Conservation (phyloP, 2,797 vertebrate species). For the Leptoclinus maculatus region DNA sequence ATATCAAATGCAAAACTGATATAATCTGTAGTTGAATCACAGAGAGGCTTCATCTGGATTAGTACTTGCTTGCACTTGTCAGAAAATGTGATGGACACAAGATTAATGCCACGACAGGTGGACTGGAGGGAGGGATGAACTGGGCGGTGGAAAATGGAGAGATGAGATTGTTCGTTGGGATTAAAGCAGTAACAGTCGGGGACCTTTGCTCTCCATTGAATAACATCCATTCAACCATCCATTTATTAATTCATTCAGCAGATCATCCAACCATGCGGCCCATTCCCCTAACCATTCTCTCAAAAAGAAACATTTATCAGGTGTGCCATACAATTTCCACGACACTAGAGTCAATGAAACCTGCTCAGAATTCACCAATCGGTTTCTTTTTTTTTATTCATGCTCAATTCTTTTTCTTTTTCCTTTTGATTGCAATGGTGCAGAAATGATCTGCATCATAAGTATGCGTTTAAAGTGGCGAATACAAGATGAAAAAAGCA, state of each 20-base stretch:
- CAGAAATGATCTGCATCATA: constrained; percentile 52
- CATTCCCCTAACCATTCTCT: constrained; percentile 15
- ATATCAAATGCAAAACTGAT: neutral
- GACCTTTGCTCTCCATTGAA: constrained; percentile 52
- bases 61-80: constrained; percentile 53
- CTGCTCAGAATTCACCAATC: constrained; percentile 41
- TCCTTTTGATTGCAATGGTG: constrained; percentile 20
- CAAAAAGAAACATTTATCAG: constrained; percentile 41
- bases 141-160: neutral
- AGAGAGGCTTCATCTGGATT: constrained; percentile 62
- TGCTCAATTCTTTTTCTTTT: constrained; percentile 20
- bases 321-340: constrained; percentile 34
- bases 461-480: constrained; percentile 30
- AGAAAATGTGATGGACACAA: constrained; percentile 62
- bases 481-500: constrained; percentile 50
- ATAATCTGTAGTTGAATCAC: constrained; percentile 21
- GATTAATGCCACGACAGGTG: constrained; percentile 68
- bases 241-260: constrained; percentile 52
- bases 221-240: constrained; percentile 37
- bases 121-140: constrained; percentile 36
- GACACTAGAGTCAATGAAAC: constrained; percentile 43
- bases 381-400: constrained; percentile 26
- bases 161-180: constrained; percentile 37
- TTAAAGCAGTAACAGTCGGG: constrained; percentile 54
- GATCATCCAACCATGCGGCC: constrained; percentile 33